A percentile compares a stretch with the other conserved stretches of the same genome.
Conservation (phyloP, 53 echinoderm and acorn worm species). For the Paracentrotus lividus region DNA sequence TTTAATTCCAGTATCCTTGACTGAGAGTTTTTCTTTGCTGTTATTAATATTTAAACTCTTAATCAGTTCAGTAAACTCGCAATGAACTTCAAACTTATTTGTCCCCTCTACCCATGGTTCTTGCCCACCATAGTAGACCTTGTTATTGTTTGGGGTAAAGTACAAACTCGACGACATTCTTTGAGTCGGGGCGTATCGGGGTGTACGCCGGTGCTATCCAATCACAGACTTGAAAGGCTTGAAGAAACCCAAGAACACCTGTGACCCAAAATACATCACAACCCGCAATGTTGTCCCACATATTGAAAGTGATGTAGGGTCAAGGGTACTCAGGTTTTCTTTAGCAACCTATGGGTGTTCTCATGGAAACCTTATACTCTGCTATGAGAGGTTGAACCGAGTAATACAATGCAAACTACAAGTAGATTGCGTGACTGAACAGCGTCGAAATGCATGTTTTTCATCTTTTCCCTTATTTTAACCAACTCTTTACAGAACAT, state of each 20-base stretch:
- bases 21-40: not conserved
- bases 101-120: not conserved
- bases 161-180: conserved; percentile 36
- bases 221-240: conserved; percentile 24
- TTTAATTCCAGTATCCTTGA: not conserved
- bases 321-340: conserved; percentile 49
- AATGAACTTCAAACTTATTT: not conserved
- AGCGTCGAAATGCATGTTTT: conserved; percentile 2
- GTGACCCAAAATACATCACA: conserved; percentile 46
- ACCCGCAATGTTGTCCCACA: conserved; percentile 58
- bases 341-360: conserved; percentile 12
- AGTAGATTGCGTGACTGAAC: conserved; percentile 27
- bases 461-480: not conserved
- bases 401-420: not conserved
- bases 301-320: conserved; percentile 39
- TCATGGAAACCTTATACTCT: conserved; percentile 42
- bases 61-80: conserved; percentile 48
- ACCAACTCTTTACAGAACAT: not conserved
- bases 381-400: conserved; percentile 4
- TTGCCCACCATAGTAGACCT: conserved; percentile 3
- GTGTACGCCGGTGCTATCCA: not conserved
- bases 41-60: not conserved
- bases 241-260: conserved; percentile 45
- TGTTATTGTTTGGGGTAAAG: conserved; percentile 40
- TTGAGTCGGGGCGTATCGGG: not conserved